phyloP scores from a whole-genome alignment of 2,113 vertebrate genomes.

The Cinclus mexicanus region DNA sequence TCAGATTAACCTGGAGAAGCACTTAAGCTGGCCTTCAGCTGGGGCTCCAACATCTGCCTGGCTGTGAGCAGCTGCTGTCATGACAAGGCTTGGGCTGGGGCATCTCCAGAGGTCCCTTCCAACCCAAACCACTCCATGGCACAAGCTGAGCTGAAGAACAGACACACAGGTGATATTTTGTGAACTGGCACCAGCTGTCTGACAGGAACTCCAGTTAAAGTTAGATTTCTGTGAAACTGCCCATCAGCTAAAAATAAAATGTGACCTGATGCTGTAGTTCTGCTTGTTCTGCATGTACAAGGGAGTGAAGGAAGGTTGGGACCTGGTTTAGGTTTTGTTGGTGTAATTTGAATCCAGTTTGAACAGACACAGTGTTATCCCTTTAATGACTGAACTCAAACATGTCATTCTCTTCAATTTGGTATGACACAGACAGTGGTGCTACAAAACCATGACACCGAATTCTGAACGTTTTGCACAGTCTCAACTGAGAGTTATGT shows the following conservation, averaged over 20 bases:
- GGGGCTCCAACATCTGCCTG: not conserved
- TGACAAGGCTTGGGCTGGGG: not conserved
- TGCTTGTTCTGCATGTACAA: not conserved
- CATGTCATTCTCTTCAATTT: not conserved
- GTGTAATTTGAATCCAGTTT: not conserved
- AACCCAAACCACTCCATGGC: not conserved
- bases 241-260: not conserved
- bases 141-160: not conserved
- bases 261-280: not conserved
- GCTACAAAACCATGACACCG: not conserved
- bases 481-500: not conserved
- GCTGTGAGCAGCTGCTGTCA: not conserved
- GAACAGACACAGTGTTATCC: not conserved
- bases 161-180: not conserved
- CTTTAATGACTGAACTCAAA: not conserved
- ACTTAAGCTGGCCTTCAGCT: not conserved
- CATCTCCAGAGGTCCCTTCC: not conserved
- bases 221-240: not conserved
- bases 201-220: not conserved
- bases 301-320: not conserved
- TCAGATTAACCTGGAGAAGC: conserved; percentile 1
- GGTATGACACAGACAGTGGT: not conserved
- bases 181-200: not conserved
- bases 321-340: not conserved
- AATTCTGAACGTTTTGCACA: not conserved